These are phyloP conservation scores for Aeoliscus strigatus DNA, from an alignment of 2,797 vertebrate genomes.

Conservation along the genomic window DNA sequence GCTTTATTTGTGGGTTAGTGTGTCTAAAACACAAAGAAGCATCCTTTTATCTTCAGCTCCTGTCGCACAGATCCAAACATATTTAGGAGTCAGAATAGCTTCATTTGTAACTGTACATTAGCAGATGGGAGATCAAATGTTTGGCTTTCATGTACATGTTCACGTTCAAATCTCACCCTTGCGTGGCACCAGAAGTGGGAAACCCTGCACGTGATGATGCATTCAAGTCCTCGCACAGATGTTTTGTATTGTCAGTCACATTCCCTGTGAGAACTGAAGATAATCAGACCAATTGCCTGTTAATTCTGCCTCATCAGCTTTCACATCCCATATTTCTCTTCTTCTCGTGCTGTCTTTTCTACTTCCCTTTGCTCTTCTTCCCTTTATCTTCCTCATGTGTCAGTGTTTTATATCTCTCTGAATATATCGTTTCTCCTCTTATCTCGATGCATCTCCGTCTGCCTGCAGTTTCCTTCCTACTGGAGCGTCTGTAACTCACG, in stretches of 20 bases:
- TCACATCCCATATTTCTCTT: slow-evolving; percentile 25
- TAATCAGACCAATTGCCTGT: slow-evolving; percentile 28
- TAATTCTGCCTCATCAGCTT: slow-evolving; percentile 31
- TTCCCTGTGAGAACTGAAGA: slow-evolving; percentile 32
- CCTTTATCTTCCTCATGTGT: slow-evolving; percentile 33
- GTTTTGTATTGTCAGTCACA: slow-evolving; percentile 14
- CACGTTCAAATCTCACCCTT: no score
- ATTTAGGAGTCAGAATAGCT: no score
- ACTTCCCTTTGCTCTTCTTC: slow-evolving; percentile 8
- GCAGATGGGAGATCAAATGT: no score
- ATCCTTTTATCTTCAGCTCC: no score
- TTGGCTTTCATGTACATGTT: no score
- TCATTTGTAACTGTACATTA: no score
- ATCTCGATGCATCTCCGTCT: slow-evolving; percentile 12
- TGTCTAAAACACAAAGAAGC: no score
- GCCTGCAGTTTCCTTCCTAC: neutral
- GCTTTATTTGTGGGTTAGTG: no score
- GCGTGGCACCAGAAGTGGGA: no score
- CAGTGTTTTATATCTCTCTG: slow-evolving; percentile 32
- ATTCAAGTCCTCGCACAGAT: slow-evolving; percentile 1
- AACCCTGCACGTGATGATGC: neutral
- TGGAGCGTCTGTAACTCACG: slow-evolving; percentile 3
- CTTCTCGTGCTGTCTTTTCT: slow-evolving; percentile 11
- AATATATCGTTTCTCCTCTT: slow-evolving; percentile 30
- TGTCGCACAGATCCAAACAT: no score